phyloP scores from a whole-genome alignment of 1,140 invertebrate genomes.

The Drosophila pruinosa region DNA sequence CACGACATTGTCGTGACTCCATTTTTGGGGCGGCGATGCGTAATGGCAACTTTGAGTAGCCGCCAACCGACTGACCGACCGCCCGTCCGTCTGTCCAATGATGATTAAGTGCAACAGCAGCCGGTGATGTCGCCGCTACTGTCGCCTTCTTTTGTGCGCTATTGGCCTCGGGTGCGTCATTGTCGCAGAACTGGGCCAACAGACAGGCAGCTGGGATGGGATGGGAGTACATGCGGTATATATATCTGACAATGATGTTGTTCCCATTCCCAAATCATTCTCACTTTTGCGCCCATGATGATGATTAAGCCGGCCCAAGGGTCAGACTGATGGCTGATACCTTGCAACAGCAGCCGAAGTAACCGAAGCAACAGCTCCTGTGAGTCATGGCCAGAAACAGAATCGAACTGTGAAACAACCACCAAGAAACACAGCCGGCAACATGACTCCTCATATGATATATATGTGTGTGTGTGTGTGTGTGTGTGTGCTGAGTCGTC shows the following conservation, averaged over 20 bases:
- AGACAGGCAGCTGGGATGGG: conserved; percentile 40
- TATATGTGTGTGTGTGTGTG: conserved; percentile 10
- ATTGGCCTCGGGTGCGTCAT: conserved; percentile 55
- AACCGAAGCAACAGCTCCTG: conserved; percentile 50
- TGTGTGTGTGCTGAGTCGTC: conserved; percentile 27
- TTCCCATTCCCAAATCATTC: conserved; percentile 39
- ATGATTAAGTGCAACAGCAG: conserved; percentile 77
- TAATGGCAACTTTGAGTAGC: conserved; percentile 73
- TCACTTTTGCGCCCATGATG: conserved; percentile 45
- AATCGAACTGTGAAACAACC: conserved; percentile 33
- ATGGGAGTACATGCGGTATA: conserved; percentile 12
- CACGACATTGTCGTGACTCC: conserved; percentile 65
- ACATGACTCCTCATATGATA: conserved; percentile 32
- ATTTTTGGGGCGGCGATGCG: conserved; percentile 67
- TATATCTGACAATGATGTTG: conserved; percentile 3
- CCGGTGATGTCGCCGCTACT: background rate
- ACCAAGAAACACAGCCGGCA: conserved; percentile 31
- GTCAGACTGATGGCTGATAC: conserved; percentile 42
- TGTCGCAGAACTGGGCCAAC: conserved; percentile 71
- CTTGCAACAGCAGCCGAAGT: conserved; percentile 52
- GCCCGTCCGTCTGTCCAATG: conserved; percentile 6
- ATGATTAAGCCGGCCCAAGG: conserved; percentile 48
- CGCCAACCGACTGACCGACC: background rate
- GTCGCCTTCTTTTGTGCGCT: conserved; percentile 44
- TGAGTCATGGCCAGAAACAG: conserved; percentile 67